Conservation (phyloP, 1,140 invertebrate species). For the Scaptomyza pallida region DNA sequence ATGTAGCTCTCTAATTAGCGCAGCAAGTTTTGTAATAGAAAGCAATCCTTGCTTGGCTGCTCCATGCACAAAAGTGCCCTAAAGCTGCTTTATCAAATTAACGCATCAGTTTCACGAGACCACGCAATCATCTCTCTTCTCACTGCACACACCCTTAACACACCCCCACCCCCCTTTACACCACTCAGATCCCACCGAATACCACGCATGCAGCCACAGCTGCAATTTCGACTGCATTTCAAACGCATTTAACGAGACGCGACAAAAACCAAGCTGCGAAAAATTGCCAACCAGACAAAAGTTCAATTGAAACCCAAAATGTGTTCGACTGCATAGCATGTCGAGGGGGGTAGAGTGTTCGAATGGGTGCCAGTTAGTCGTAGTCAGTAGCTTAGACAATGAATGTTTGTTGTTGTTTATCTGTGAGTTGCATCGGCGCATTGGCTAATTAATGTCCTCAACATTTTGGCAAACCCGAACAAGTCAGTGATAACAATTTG, state of each 20-base stretch:
- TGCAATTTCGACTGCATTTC: constrained; percentile 42
- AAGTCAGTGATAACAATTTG: constrained; percentile 42
- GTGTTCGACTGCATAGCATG: constrained; percentile 5
- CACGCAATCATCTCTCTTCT: constrained; percentile 14
- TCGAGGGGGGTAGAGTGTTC: background rate
- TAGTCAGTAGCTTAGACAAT: constrained; percentile 36
- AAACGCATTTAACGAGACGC: constrained; percentile 47
- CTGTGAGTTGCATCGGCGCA: constrained; percentile 34
- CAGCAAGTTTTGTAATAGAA: constrained; percentile 52
- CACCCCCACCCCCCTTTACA: too few species aligned
- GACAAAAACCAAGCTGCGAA: constrained; percentile 48
- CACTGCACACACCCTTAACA: background rate
- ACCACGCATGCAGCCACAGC: background rate
- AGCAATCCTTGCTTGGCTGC: constrained; percentile 48
- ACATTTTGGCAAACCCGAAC: constrained; percentile 24
- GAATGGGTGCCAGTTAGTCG: background rate
- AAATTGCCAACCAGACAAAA: constrained; percentile 48
- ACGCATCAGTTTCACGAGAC: constrained; percentile 51
- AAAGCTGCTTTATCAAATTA: constrained; percentile 59
- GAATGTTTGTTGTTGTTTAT: constrained; percentile 43
- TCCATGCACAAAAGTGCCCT: constrained; percentile 47
- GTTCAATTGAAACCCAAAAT: constrained; percentile 58
- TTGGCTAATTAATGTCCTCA: constrained; percentile 49
- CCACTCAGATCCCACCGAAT: background rate
- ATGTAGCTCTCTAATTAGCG: constrained; percentile 41